Evolutionary conservation across 2,113 vertebrate genomes (phyloP).

Genomic region (Amphiprion ocellaris): DNA sequence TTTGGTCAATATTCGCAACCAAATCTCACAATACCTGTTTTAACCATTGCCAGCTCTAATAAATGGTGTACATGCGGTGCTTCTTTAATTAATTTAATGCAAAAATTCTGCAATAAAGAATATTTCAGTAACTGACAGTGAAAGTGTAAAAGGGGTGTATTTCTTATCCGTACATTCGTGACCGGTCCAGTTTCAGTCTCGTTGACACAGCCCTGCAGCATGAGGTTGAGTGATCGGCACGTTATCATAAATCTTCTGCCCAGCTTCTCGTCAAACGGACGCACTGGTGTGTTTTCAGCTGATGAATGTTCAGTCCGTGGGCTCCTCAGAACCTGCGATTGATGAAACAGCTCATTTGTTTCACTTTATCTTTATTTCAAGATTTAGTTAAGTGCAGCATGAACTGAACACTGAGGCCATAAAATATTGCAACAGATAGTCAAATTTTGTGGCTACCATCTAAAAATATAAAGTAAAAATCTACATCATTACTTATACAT

Average conservation of each 20-base stretch:
- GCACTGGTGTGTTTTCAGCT: slow-evolving; percentile 78
- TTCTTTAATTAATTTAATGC: too few species aligned
- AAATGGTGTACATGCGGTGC: too few species aligned
- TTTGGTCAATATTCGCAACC: too few species aligned
- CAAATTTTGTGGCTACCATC: background rate
- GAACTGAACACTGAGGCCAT: background rate
- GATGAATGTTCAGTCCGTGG: slow-evolving; percentile 86
- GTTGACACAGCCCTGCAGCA: slow-evolving; percentile 93
- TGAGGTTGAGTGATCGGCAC: slow-evolving; percentile 91
- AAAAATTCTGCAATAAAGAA: background rate
- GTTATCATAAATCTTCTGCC: slow-evolving; percentile 91
- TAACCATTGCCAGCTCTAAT: too few species aligned
- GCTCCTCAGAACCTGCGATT: slow-evolving; percentile 86
- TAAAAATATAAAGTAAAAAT: background rate
- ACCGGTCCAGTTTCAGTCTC: slow-evolving; percentile 91
- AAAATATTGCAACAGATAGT: background rate
- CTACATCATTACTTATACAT: background rate
- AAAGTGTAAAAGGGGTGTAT: background rate
- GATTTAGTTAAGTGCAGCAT: background rate
- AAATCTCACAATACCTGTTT: too few species aligned
- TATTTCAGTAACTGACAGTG: too few species aligned
- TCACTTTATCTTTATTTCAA: slow-evolving; percentile 10
- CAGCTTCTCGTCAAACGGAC: slow-evolving; percentile 93
- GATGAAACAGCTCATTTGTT: slow-evolving; percentile 7
- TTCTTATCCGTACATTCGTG: slow-evolving; percentile 89